Evolutionary conservation across 2,888 invertebrate species (phyloP).

Genomic region (Cabera pusaria): DNA sequence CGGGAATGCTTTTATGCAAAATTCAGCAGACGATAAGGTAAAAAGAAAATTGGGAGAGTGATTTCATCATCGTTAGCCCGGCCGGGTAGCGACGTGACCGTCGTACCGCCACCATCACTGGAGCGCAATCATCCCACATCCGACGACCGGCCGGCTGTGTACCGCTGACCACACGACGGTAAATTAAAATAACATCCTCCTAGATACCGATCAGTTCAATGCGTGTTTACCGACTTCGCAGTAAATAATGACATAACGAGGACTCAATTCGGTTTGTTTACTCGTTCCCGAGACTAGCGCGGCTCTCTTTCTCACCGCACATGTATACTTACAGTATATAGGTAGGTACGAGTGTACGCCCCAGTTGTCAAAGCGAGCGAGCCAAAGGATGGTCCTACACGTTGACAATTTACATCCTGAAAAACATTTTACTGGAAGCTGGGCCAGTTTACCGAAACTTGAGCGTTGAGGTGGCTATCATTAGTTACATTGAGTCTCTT

Average conservation of each 20-base stretch:
- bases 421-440: conserved; percentile 8
- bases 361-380: conserved; percentile 15
- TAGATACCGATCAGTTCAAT: conserved; percentile 3
- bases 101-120: too few species aligned
- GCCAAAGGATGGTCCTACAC: conserved; percentile 6
- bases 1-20: too few species aligned
- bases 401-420: conserved; percentile 9
- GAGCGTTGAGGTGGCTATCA: too few species aligned
- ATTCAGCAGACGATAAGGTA: too few species aligned
- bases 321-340: conserved; percentile 4
- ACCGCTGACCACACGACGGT: too few species aligned
- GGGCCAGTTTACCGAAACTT: not conserved
- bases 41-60: too few species aligned
- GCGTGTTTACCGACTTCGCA: not conserved
- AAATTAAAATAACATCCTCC: conserved; percentile 3
- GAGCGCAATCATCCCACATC: too few species aligned
- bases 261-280: conserved; percentile 2
- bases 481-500: too few species aligned
- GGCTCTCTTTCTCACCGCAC: not conserved
- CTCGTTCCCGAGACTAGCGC: not conserved
- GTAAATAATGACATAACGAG: too few species aligned
- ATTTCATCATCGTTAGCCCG: too few species aligned
- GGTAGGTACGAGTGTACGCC: conserved; percentile 7
- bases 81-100: too few species aligned
- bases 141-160: too few species aligned